Evolutionary conservation across 2,113 vertebrate species (phyloP).

Genomic region (Reinhardtius hippoglossoides): DNA sequence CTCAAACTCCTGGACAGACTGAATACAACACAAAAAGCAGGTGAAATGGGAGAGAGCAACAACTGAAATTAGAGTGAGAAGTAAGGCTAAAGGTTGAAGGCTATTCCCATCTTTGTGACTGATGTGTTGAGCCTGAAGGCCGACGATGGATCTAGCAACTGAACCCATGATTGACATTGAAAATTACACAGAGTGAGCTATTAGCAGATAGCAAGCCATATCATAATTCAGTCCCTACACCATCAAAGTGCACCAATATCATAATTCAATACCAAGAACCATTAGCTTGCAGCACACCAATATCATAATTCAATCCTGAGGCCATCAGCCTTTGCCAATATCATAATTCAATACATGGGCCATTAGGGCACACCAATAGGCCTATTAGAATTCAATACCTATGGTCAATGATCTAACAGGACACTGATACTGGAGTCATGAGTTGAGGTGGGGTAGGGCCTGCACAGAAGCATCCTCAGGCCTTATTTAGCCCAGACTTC

Average conservation of each 20-base stretch:
- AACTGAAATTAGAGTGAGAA: slow-evolving; percentile 33
- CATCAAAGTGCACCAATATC: slow-evolving; percentile 81
- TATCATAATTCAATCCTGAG: slow-evolving; percentile 82
- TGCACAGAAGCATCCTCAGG: slow-evolving; percentile 46
- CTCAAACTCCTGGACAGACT: background rate
- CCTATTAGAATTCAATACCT: slow-evolving; percentile 83
- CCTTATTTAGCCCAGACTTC: slow-evolving; percentile 68
- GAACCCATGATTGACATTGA: slow-evolving; percentile 75
- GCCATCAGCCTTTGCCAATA: slow-evolving; percentile 79
- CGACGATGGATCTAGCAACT: slow-evolving; percentile 71
- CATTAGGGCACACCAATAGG: slow-evolving; percentile 77
- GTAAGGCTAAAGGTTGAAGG: slow-evolving; percentile 58
- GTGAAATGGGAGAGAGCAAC: background rate
- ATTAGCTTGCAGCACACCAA: slow-evolving; percentile 78
- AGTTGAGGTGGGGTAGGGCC: slow-evolving; percentile 68
- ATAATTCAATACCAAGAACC: slow-evolving; percentile 81
- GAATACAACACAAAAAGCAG: slow-evolving; percentile 10
- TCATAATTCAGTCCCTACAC: slow-evolving; percentile 80
- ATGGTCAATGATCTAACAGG: slow-evolving; percentile 78
- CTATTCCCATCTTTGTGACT: slow-evolving; percentile 47
- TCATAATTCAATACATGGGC: slow-evolving; percentile 81
- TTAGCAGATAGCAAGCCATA: slow-evolving; percentile 78
- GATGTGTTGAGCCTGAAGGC: slow-evolving; percentile 62
- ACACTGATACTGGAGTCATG: slow-evolving; percentile 76
- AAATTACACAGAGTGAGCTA: slow-evolving; percentile 78